Percentiles rank a stretch among this genome's conserved stretches.
Conservation (phyloP, 2,888 invertebrate species). For the Drosophila birchii region DNA sequence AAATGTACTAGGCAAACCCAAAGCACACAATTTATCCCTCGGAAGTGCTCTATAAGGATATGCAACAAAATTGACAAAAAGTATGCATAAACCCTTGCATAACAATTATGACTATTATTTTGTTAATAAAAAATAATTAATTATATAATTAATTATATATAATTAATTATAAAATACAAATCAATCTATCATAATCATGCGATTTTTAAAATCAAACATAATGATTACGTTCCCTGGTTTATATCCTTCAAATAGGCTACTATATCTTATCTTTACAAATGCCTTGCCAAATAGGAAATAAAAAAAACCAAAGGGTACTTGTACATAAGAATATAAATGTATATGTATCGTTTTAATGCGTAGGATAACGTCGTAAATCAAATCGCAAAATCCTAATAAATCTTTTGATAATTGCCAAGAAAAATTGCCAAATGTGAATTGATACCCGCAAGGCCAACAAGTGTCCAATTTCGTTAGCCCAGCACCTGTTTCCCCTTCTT, state of each 20-base stretch:
- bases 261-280: slow-evolving; percentile 21
- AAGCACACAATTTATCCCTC: no score
- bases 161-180: no score
- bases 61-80: no score
- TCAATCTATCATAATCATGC: no score
- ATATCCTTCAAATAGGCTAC: background rate
- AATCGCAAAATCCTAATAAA: slow-evolving; percentile 3
- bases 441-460: slow-evolving; percentile 21
- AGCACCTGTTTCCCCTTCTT: slow-evolving; percentile 18
- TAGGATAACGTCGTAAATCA: slow-evolving; percentile 2
- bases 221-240: no score
- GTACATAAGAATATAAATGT: background rate
- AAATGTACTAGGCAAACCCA: no score
- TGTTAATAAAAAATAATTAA: no score
- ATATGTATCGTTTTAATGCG: background rate
- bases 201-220: no score
- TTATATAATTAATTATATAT: no score
- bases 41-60: no score
- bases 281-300: slow-evolving; percentile 3
- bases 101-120: no score
- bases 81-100: no score
- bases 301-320: background rate
- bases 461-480: slow-evolving; percentile 22
- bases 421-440: slow-evolving; percentile 1
- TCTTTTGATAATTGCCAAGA: slow-evolving; percentile 5